Evolutionary conservation across 2,113 vertebrate species (phyloP).

Genomic region (Chamaea fasciata): DNA sequence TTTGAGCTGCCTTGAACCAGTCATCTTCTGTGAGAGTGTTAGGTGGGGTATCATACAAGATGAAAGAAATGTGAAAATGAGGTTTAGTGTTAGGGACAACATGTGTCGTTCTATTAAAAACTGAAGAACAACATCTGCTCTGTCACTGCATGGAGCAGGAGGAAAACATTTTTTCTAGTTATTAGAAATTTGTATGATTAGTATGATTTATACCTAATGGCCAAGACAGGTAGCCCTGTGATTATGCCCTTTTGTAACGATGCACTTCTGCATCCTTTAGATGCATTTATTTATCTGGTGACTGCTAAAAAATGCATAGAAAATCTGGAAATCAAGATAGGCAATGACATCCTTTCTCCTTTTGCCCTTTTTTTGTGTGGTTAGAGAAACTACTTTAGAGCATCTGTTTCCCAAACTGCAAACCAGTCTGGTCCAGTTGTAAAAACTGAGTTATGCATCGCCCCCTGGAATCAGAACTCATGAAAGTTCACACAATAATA

Average conservation of each 20-base stretch:
- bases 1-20: background rate
- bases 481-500: constrained; percentile 18
- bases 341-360: background rate
- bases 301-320: background rate
- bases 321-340: constrained; percentile 8
- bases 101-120: background rate
- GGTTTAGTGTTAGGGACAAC: background rate
- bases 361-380: background rate
- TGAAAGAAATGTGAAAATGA: background rate
- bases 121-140: background rate
- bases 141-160: background rate
- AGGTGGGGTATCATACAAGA: background rate
- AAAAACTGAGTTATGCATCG: constrained; percentile 28
- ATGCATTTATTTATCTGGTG: background rate
- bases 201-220: background rate
- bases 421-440: background rate
- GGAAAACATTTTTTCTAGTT: background rate
- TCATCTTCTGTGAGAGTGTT: background rate
- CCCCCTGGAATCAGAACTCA: constrained; percentile 1
- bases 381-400: background rate
- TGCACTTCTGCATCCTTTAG: background rate
- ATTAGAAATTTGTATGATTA: background rate
- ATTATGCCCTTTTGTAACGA: background rate
- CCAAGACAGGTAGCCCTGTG: background rate
- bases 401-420: constrained; percentile 21